Evolutionary conservation across 2,888 invertebrate genomes (phyloP), one percentile per base, ranked within the genome.

Genomic region (Sepiola atlantica): DNA sequence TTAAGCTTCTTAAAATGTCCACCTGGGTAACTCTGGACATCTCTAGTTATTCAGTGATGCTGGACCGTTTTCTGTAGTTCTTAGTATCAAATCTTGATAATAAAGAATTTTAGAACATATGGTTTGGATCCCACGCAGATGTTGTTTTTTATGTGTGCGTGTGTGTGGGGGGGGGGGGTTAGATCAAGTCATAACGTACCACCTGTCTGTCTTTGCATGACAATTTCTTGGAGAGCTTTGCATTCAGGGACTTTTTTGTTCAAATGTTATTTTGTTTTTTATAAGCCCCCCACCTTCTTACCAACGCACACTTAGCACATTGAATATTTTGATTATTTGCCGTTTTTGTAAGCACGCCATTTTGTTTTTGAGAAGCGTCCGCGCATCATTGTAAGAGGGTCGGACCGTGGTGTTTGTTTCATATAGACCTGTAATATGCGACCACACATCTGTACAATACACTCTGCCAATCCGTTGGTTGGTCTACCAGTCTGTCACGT

Each of bases 191-290:
- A 77, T 77, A 77, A 77, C n/a, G 10, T 77, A 77, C 21, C 77
- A 77, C 77, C 77, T 77, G 77, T 77, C 77, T 77, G 32, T 32
- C 77, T n/a, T 77, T 77, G n/a, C 77, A 77, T 77, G 77, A 77
- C 77, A 77, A 77, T 77, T 77, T 77, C n/a, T 77, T 77, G 77
- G 14, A 32, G n/a, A n/a, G 14, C 14, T n/a, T 77, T 1, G n/a
- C 18, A 16, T n/a, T n/a, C 77, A n/a, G 77, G 16, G 16, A 16
- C 16, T n/a, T 77, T 77, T n/a, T 77, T 77, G 3, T 77, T n/a
- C 16, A n/a, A 77, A 4, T 32, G 14, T 18, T 77, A 32, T n/a
- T n/a, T 16, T 77, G n/a, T 4, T 77, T 21, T 18, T n/a, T 32
- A 14, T n/a, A 14, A 10, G 24, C n/a, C 77, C n/a, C n/a, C 32